These are phyloP conservation scores for Herpetotheres cachinnans DNA, from an alignment of 2,113 vertebrate genomes.

Conservation along the genomic window DNA sequence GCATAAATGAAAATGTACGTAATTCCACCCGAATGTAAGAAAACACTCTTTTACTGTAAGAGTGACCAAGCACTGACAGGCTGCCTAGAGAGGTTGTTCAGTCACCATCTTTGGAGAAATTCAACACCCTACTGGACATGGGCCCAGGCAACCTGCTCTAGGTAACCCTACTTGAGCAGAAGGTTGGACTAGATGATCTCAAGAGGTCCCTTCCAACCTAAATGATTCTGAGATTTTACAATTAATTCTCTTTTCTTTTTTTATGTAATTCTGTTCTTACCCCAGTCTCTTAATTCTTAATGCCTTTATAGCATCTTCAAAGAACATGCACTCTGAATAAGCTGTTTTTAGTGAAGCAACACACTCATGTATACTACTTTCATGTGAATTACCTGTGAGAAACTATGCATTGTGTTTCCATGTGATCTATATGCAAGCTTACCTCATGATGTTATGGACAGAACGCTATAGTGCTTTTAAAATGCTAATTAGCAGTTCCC, in stretches of 20 bases:
- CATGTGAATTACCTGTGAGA: conserved; percentile 46
- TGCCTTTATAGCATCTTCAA: conserved; percentile 15
- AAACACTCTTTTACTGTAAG: background rate
- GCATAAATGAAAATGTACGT: background rate
- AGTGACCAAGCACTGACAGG: background rate
- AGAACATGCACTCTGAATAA: background rate
- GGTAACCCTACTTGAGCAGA: background rate
- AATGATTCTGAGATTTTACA: background rate
- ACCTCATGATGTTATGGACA: background rate
- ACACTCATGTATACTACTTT: background rate
- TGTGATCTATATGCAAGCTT: conserved; percentile 23
- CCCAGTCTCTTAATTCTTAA: background rate
- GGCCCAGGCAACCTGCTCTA: background rate
- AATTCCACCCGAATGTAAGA: background rate
- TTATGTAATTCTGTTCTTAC: background rate
- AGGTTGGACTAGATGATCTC: background rate
- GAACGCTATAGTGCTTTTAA: background rate
- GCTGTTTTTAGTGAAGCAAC: background rate
- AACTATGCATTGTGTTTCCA: conserved; percentile 13
- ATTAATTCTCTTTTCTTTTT: background rate
- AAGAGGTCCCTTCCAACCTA: background rate
- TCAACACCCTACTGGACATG: background rate
- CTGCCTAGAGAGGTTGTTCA: background rate
- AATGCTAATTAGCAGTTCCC: conserved; percentile 46
- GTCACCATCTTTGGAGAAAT: background rate